These are phyloP conservation scores for Pseudomyrmex sp. DNA, from an alignment of 1,140 invertebrate species.

Conservation along the genomic window DNA sequence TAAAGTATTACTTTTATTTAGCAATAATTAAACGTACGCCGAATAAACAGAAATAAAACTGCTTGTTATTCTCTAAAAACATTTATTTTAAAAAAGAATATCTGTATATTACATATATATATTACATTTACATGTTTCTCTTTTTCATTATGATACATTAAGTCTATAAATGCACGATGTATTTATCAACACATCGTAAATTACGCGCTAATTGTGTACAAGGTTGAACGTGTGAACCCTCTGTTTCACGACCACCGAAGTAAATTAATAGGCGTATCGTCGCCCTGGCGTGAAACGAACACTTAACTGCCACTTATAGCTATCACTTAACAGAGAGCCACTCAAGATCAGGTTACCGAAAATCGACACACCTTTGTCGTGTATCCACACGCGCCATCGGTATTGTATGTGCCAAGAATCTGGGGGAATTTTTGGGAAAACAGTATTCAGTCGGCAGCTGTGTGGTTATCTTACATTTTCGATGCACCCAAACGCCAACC, in stretches of 20 bases:
- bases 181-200: constrained; percentile 19
- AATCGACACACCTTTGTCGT: constrained; percentile 81
- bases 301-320: constrained; percentile 82
- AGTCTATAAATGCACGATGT: neutral
- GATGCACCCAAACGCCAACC: neutral
- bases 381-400: constrained; percentile 36
- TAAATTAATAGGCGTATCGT: constrained; percentile 84
- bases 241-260: constrained; percentile 57
- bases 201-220: constrained; percentile 46
- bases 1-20: too few relatives aligned
- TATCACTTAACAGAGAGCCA: constrained; percentile 83
- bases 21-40: too few relatives aligned
- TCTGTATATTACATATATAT: neutral
- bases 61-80: too few relatives aligned
- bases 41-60: too few relatives aligned
- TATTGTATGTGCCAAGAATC: constrained; percentile 60
- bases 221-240: constrained; percentile 57
- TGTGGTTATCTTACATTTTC: neutral
- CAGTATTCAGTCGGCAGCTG: constrained; percentile 43
- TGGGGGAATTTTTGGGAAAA: constrained; percentile 69
- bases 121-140: too few relatives aligned
- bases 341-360: constrained; percentile 85
- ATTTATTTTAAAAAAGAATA: neutral
- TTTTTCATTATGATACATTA: neutral
- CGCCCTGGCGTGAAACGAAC: constrained; percentile 82